Evolutionary conservation across 2,888 invertebrate genomes (phyloP), one percentile per base, ranked within the genome.

Genomic region (Lagria hirta): DNA sequence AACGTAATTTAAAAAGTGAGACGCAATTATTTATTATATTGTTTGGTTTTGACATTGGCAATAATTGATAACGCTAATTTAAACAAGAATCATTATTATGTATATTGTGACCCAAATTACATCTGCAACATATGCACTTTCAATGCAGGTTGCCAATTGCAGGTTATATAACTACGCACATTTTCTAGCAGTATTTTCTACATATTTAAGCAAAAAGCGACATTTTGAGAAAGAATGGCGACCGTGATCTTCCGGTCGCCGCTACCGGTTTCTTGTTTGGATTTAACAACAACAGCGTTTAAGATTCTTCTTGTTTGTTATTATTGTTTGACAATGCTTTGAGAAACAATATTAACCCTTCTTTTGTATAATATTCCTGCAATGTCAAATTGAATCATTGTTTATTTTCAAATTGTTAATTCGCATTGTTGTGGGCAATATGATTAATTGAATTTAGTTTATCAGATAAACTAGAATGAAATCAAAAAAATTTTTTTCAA

Each of bases 361-460:
- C 43, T 6, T 43, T 21, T 12, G 38, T 43, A 6, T 16, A n/a
- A n/a, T n/a, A 4, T 7, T 3, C 20, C 22, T 4, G 11, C 17
- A 5, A 17, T 13, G 10, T 27, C 36, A 14, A 35, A 26, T 14
- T 7, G 30, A 32, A 34, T 20, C 3, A 52, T 54, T 14, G 52
- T 69, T 7, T 50, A 69, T 4, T 67, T 70, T 33, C n/a, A n/a
- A n/a, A n/a, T n/a, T n/a, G n/a, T n/a, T n/a, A n/a, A n/a, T n/a
- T n/a, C n/a, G n/a, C n/a, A n/a, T n/a, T n/a, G n/a, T n/a, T n/a
- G n/a, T 70, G 70, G 70, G 55, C 68, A 29, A 49, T 66, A 32
- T 65, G 67, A 7, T 43, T 64, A 7, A 58, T 68, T 8, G 67
- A 66, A 3, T 49, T 60, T 24, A 54, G 49, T 15, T 55, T 49